phyloP scores from a whole-genome alignment of 2,888 invertebrate genomes.

The Aphrophora alni region DNA sequence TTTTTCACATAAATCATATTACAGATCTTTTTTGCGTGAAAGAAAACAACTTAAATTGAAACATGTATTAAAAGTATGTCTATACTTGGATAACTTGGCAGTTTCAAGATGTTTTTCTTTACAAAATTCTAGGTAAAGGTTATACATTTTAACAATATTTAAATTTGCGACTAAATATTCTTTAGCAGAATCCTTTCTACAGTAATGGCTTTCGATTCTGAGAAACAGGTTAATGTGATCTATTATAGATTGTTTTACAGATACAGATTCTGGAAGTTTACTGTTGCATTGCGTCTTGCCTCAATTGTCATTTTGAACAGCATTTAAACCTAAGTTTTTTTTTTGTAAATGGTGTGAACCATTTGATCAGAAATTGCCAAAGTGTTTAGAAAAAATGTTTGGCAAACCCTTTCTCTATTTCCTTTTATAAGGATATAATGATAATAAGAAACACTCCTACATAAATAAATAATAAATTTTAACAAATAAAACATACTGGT shows the following conservation, averaged over 20 bases:
- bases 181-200: not conserved
- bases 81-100: slow-evolving; percentile 12
- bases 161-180: not conserved
- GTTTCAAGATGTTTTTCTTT: not conserved
- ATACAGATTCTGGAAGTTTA: not conserved
- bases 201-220: slow-evolving; percentile 7
- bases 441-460: not conserved
- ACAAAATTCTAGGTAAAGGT: not conserved
- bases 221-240: slow-evolving; percentile 13
- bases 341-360: not conserved
- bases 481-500: too few relatives aligned
- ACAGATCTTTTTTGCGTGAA: not conserved
- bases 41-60: slow-evolving; percentile 11
- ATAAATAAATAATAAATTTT: too few relatives aligned
- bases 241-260: not conserved
- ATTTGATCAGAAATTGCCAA: not conserved
- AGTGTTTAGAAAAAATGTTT: not conserved
- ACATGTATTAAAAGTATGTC: slow-evolving; percentile 6
- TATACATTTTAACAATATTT: slow-evolving; percentile 13
- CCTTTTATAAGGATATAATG: not conserved
- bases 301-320: slow-evolving; percentile 1
- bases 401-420: not conserved
- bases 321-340: not conserved
- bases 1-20: slow-evolving; percentile 8
- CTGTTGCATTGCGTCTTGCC: slow-evolving; percentile 3